Base-by-base conservation (phyloP, 2,888 invertebrate genomes). In the Cylloceria caligata region DNA sequence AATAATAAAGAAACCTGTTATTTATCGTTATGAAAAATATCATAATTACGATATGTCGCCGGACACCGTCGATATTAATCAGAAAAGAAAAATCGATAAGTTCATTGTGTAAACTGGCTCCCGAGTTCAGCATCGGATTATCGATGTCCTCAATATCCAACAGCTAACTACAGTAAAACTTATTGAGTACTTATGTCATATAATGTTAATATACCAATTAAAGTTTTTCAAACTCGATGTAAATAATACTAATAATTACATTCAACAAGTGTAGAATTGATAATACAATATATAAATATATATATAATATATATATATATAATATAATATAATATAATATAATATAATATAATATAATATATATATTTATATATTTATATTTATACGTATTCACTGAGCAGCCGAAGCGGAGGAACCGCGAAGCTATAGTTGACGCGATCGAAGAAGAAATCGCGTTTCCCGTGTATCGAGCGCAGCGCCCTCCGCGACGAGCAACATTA, bases 221-320 rank as follows among this genome's bases (percentile, higher is more conserved):
- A 79, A 83, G 78, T 81, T 49, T 62, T 55, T 83, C 73, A 81
- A 78, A 81, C 81, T 81, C 71, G 74, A 83, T 81, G 78, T 81
- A 75, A 81, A 81, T 81, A 81, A 80, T 81, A 78, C 71, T 83
- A 78, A 81, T 81, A 75, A 81, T 72, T 83, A 81, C 62, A 81
- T 81, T 74, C 74, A 83, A 81, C 83, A 83, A 83, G 81, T 83
- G 75, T 83, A 83, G 78, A 83, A 78, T 83, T 24, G 67, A 57
- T 83, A 72, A 71, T 72, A 80, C 72, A 76, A 83, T 80, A 62
- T 71, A 76, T 49, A 49, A 36, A 47, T 36, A 71, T 78, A n/a
- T n/a, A 62, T 75, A 65, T 75, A 52, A 64, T 73, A 64, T 73
- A 64, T 64, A 73, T 73, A 64, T 65, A 42, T 65, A 19, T 76